Conservation (phyloP, 2,888 invertebrate species). For the Plagodis pulveraria region DNA sequence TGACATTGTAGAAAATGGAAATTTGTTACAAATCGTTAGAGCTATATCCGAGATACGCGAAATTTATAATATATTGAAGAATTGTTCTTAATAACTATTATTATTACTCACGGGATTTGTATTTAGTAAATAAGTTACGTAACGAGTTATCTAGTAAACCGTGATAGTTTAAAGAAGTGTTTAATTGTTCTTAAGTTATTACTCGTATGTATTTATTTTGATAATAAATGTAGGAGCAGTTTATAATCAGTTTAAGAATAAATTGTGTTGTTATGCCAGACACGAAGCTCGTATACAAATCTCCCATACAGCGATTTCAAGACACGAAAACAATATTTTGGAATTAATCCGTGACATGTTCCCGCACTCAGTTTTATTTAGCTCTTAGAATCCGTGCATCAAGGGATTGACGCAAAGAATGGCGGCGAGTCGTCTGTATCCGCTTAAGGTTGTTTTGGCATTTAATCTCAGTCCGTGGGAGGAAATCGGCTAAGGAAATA, state of each 20-base stretch:
- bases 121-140: no score
- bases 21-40: no score
- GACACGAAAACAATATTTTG: constrained; percentile 19
- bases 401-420: constrained; percentile 25
- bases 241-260: neutral
- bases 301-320: constrained; percentile 5
- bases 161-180: no score
- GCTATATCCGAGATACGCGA: no score
- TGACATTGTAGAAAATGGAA: no score
- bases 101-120: no score
- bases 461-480: constrained; percentile 56
- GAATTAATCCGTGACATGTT: constrained; percentile 28
- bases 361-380: constrained; percentile 23
- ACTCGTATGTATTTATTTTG: no score
- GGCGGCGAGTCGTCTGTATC: constrained; percentile 27
- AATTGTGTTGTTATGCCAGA: neutral
- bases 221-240: no score
- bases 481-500: constrained; percentile 43
- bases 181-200: no score
- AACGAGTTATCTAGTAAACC: no score
- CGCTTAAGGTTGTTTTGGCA: constrained; percentile 51
- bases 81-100: no score
- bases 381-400: constrained; percentile 24
- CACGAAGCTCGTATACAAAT: constrained; percentile 3
- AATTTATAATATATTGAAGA: no score